phyloP scores from a whole-genome alignment of 2,888 invertebrate species.

The Cerceris ruficornis region DNA sequence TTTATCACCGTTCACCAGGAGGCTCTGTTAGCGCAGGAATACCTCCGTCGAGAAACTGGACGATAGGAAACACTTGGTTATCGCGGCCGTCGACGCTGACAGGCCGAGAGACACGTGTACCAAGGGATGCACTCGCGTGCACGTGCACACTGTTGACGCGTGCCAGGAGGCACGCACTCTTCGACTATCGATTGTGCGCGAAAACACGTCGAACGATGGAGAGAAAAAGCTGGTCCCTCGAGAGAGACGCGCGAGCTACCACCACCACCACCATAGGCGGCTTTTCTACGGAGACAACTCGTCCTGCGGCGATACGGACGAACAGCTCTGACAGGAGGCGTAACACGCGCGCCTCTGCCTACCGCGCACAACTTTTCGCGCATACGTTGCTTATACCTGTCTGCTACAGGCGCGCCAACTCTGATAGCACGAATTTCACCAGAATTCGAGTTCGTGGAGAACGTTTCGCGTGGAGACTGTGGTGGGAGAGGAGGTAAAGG shows the following conservation, averaged over 20 bases:
- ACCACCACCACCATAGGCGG: constrained; percentile 49
- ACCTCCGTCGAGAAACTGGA: background rate
- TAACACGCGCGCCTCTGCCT: constrained; percentile 60
- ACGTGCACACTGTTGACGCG: constrained; percentile 35
- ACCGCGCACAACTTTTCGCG: constrained; percentile 55
- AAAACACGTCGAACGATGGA: constrained; percentile 11
- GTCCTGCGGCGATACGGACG: constrained; percentile 62
- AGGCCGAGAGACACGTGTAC: constrained; percentile 36
- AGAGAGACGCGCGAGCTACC: background rate
- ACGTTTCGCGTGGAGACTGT: background rate
- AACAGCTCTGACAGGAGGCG: constrained; percentile 56
- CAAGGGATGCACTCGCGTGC: constrained; percentile 33
- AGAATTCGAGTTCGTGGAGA: background rate
- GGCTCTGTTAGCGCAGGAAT: background rate
- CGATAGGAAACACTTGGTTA: constrained; percentile 4
- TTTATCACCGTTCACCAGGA: constrained; percentile 5
- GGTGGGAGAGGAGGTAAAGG: background rate
- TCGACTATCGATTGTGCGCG: constrained; percentile 43
- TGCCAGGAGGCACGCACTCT: constrained; percentile 15
- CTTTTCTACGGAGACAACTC: constrained; percentile 58
- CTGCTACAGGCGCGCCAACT: constrained; percentile 45
- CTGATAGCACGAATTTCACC: constrained; percentile 22
- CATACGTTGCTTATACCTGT: constrained; percentile 10
- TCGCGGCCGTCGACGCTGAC: constrained; percentile 31
- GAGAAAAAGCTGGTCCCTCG: constrained; percentile 1